phyloP scores from a whole-genome alignment of 2,888 invertebrate genomes.

The Chymomyza caudatula region DNA sequence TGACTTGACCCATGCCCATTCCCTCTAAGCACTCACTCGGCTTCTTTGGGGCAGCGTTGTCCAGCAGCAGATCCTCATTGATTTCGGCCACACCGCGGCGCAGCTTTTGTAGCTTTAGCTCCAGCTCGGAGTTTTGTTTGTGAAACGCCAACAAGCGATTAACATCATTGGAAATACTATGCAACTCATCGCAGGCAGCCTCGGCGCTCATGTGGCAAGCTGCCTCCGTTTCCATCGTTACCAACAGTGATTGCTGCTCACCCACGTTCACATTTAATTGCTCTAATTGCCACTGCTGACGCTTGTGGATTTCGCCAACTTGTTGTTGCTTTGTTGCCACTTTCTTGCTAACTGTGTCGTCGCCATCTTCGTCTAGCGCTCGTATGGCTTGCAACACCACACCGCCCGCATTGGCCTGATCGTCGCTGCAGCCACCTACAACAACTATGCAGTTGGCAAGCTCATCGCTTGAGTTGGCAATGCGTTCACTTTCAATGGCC shows the following conservation, averaged over 20 bases:
- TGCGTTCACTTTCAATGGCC: conserved; percentile 66
- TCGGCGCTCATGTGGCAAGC: conserved; percentile 39
- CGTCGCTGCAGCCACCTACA: conserved; percentile 70
- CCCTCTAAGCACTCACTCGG: conserved; percentile 42
- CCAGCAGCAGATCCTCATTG: conserved; percentile 73
- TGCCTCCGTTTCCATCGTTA: conserved; percentile 21
- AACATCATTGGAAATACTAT: conserved; percentile 75
- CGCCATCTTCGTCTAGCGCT: conserved; percentile 44
- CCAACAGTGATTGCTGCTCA: conserved; percentile 13
- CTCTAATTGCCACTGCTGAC: conserved; percentile 41
- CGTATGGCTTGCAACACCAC: conserved; percentile 71
- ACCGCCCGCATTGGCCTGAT: conserved; percentile 51
- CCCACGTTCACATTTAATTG: conserved; percentile 29
- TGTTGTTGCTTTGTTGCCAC: conserved; percentile 32
- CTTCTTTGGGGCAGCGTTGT: conserved; percentile 46
- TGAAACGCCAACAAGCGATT: conserved; percentile 70
- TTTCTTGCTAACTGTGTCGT: conserved; percentile 51
- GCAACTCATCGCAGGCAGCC: conserved; percentile 70
- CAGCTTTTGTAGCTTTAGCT: conserved; percentile 72
- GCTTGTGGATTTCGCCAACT: conserved; percentile 12
- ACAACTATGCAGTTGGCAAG: conserved; percentile 75
- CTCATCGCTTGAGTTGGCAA: conserved; percentile 66
- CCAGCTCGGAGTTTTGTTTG: conserved; percentile 73
- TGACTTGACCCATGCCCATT: conserved; percentile 1
- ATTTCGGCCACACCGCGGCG: conserved; percentile 74